These are phyloP conservation scores for Lutra lutra DNA, from an alignment of 2,797 vertebrate species.

Conservation along the genomic window DNA sequence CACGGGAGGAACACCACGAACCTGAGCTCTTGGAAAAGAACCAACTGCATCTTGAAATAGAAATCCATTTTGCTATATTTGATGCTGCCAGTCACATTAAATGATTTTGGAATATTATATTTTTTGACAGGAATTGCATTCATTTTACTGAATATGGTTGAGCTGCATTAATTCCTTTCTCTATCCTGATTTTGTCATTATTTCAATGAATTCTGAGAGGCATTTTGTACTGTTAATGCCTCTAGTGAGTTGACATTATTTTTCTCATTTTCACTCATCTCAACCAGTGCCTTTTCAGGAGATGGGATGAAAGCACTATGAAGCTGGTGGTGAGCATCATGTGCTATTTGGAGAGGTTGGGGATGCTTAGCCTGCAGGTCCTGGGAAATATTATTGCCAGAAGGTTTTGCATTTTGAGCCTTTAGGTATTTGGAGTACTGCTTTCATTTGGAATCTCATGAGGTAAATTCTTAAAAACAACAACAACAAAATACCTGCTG, in stretches of 20 bases:
- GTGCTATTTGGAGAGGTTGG: background rate
- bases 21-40: slow-evolving; percentile 23
- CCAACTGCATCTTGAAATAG: slow-evolving; percentile 48
- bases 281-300: slow-evolving; percentile 21
- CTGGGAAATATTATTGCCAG: background rate
- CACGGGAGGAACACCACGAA: background rate
- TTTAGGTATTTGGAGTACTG: background rate
- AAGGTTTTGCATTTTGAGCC: background rate
- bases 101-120: slow-evolving; percentile 26
- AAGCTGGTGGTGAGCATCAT: background rate
- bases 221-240: slow-evolving; percentile 44
- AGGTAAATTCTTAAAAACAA: background rate
- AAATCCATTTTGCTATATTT: slow-evolving; percentile 58
- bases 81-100: slow-evolving; percentile 45
- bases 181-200: slow-evolving; percentile 52
- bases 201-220: slow-evolving; percentile 52
- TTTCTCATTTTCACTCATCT: slow-evolving; percentile 50
- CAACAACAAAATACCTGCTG: background rate
- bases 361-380: background rate
- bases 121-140: slow-evolving; percentile 55
- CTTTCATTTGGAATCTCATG: slow-evolving; percentile 49
- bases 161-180: slow-evolving; percentile 59
- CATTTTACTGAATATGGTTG: slow-evolving; percentile 44
- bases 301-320: background rate
- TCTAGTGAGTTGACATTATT: slow-evolving; percentile 39